A percentile compares a stretch with the other conserved stretches of the same genome.
Conservation (phyloP, 1,140 invertebrate genomes). For the Centruroides sculpturatus region DNA sequence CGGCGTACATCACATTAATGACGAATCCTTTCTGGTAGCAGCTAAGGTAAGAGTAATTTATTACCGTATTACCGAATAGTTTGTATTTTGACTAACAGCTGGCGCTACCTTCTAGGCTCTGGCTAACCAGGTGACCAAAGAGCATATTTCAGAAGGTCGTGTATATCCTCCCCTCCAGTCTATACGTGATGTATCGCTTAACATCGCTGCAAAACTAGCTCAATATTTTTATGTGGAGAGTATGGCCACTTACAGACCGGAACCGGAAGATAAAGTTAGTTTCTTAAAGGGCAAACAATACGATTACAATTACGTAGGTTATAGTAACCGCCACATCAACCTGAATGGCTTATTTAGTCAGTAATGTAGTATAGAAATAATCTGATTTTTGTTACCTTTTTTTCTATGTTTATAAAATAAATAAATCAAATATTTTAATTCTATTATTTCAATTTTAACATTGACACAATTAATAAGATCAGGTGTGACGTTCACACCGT, state of each 20-base stretch:
- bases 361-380: no score
- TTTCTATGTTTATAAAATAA: no score
- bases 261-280: conserved; percentile 37
- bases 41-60: conserved; percentile 43
- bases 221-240: conserved; percentile 69
- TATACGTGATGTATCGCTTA: conserved; percentile 73
- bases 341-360: no score
- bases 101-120: conserved; percentile 42
- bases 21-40: conserved; percentile 79
- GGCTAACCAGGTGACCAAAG: conserved; percentile 63
- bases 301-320: conserved; percentile 33
- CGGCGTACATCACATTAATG: conserved; percentile 72
- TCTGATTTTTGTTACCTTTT: no score
- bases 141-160: conserved; percentile 69
- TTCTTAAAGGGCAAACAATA: conserved; percentile 36
- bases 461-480: no score
- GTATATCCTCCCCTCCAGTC: conserved; percentile 84
- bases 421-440: no score
- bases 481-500: no score
- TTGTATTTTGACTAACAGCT: neutral
- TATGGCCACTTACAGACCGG: conserved; percentile 34
- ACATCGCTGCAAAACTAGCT: conserved; percentile 69
- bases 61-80: neutral
- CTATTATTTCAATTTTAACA: no score
- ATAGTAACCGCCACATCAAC: conserved; percentile 5